These are phyloP conservation scores for Sebastes taczanowskii DNA, from an alignment of 2,797 vertebrate species.

Conservation along the genomic window DNA sequence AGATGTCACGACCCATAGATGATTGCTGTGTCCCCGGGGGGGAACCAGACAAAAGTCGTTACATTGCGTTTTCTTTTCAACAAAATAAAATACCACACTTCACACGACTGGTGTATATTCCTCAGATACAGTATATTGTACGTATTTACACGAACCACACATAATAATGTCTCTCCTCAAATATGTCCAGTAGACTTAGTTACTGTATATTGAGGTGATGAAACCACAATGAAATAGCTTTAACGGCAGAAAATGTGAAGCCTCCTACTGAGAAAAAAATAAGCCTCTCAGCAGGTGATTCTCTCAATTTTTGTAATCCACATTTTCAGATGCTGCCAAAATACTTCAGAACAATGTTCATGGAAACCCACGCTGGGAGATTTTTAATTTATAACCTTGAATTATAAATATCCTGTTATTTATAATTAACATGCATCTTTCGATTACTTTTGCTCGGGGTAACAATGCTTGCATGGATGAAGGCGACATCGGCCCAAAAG, in stretches of 20 bases:
- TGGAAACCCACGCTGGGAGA: not conserved
- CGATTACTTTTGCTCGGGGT: not conserved
- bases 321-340: not conserved
- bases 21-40: conserved; percentile 31
- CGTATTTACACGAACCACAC: not conserved
- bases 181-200: conserved; percentile 8
- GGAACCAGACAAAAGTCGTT: conserved; percentile 7
- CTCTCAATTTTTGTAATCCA: conserved; percentile 4
- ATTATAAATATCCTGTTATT: not conserved
- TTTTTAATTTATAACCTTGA: not conserved
- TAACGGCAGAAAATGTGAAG: not conserved
- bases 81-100: not conserved
- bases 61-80: not conserved
- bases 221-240: conserved; percentile 36
- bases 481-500: not conserved
- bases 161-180: not conserved
- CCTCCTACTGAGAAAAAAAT: conserved; percentile 5
- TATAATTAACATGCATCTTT: conserved; percentile 1
- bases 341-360: not conserved
- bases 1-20: conserved; percentile 47
- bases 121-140: too few relatives aligned
- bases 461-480: not conserved
- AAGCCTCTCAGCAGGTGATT: conserved; percentile 5
- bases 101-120: not conserved
- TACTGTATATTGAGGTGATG: conserved; percentile 5